These are phyloP conservation scores for Hyles vespertilio DNA, from an alignment of 1,140 invertebrate genomes.

Conservation along the genomic window DNA sequence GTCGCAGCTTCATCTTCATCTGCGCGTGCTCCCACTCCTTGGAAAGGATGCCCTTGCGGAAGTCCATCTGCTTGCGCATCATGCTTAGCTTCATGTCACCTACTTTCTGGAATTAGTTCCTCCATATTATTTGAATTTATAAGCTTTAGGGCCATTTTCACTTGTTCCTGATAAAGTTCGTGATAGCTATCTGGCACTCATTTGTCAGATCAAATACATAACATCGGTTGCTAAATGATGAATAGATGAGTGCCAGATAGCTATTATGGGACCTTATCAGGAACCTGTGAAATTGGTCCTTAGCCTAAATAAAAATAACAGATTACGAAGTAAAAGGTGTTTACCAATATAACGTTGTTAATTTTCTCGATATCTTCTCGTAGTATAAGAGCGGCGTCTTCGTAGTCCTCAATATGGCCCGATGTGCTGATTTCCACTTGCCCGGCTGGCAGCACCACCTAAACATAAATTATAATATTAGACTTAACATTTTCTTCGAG, in stretches of 20 bases:
- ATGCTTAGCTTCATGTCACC: slow-evolving; percentile 58
- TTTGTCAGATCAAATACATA: no score
- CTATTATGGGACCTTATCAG: no score
- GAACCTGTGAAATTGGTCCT: no score
- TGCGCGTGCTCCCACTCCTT: slow-evolving; percentile 80
- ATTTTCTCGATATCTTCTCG: slow-evolving; percentile 76
- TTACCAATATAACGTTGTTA: slow-evolving; percentile 77
- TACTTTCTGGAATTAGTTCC: slow-evolving; percentile 41
- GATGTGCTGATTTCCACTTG: slow-evolving; percentile 78
- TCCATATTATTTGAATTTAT: no score
- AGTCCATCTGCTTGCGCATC: slow-evolving; percentile 66
- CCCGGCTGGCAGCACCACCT: slow-evolving; percentile 79
- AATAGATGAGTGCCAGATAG: no score
- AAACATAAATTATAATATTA: no score
- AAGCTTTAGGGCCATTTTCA: no score
- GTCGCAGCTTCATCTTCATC: slow-evolving; percentile 76
- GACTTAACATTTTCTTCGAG: no score
- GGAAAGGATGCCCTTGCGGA: slow-evolving; percentile 69
- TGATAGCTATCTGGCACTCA: no score
- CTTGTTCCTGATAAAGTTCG: no score
- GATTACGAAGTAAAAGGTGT: slow-evolving; percentile 4
- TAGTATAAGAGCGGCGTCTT: slow-evolving; percentile 77
- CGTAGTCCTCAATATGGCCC: slow-evolving; percentile 75
- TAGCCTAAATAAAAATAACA: no score
- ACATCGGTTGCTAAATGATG: no score